These are phyloP conservation scores for Syritta pipiens DNA, from an alignment of 2,888 invertebrate species.

Conservation along the genomic window DNA sequence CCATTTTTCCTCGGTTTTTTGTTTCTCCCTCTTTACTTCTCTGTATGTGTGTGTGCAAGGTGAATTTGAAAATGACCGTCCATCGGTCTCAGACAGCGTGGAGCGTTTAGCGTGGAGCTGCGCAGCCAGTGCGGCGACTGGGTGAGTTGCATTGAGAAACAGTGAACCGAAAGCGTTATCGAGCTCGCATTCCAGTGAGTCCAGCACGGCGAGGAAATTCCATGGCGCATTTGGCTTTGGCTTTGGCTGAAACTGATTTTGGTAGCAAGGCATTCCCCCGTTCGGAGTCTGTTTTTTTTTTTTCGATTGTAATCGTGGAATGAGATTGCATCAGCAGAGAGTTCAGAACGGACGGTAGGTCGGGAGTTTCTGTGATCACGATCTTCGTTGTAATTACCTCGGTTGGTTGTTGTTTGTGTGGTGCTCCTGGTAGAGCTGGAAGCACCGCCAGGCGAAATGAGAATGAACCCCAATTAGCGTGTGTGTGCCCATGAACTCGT, in stretches of 20 bases:
- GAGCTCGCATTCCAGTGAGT: constrained; percentile 41
- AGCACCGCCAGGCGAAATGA: constrained; percentile 13
- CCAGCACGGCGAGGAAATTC: constrained; percentile 34
- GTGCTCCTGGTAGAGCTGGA: neutral
- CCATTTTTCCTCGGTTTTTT: constrained; percentile 30
- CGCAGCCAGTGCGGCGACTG: constrained; percentile 60
- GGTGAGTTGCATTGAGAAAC: constrained; percentile 38
- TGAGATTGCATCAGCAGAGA: constrained; percentile 52
- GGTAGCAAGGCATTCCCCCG: constrained; percentile 1
- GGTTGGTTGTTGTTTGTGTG: neutral
- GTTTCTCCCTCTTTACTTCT: neutral
- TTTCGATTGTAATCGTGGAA: constrained; percentile 46
- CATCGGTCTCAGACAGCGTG: constrained; percentile 44
- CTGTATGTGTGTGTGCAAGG: constrained; percentile 26
- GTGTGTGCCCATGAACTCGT: constrained; percentile 64
- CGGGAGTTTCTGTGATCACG: constrained; percentile 24
- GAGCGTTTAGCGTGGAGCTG: neutral
- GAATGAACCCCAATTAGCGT: constrained; percentile 37
- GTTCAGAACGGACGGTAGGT: constrained; percentile 24
- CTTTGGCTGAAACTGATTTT: neutral
- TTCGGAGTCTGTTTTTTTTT: neutral
- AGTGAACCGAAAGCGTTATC: constrained; percentile 22
- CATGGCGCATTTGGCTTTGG: neutral
- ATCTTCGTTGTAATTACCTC: constrained; percentile 22
- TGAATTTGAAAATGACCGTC: constrained; percentile 55